A percentile compares a stretch with the other conserved stretches of the same genome.
These are phyloP conservation scores for Reticulitermes lucifugus DNA, from an alignment of 2,888 invertebrate genomes.

Conservation along the genomic window DNA sequence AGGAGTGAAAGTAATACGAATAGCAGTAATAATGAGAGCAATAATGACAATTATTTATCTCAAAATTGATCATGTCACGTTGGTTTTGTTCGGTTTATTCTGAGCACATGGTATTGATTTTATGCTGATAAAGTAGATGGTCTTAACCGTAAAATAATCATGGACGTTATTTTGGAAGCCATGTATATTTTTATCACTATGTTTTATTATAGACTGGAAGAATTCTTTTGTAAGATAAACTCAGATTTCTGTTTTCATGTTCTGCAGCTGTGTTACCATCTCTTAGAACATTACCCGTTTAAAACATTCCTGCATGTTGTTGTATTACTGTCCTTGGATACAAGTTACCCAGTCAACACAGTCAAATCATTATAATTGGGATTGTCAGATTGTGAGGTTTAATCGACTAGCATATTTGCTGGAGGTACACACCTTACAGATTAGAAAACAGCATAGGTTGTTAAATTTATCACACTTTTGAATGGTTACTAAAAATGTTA, in stretches of 20 bases:
- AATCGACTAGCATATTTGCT: too few species aligned
- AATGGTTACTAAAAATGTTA: too few species aligned
- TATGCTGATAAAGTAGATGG: background rate
- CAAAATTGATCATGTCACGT: too few species aligned
- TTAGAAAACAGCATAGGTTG: too few species aligned
- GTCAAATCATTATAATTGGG: too few species aligned
- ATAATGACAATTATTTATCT: too few species aligned
- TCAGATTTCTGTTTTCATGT: slow-evolving; percentile 5
- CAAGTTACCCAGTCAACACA: background rate
- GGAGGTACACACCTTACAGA: too few species aligned
- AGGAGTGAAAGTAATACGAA: too few species aligned
- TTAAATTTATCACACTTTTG: too few species aligned
- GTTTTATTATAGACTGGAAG: slow-evolving; percentile 4
- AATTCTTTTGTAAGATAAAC: slow-evolving; percentile 1
- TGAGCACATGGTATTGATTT: background rate
- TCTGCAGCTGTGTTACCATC: background rate
- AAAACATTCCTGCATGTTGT: slow-evolving; percentile 11
- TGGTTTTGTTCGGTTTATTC: too few species aligned
- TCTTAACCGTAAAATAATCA: background rate
- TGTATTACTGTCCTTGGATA: background rate
- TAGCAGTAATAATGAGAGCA: too few species aligned
- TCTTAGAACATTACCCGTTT: slow-evolving; percentile 21
- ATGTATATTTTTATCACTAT: slow-evolving; percentile 11
- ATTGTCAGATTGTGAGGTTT: too few species aligned
- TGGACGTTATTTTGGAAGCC: slow-evolving; percentile 3